phyloP scores from a whole-genome alignment of 53 echinoderm and acorn worm species.

The Stichopus horrens region DNA sequence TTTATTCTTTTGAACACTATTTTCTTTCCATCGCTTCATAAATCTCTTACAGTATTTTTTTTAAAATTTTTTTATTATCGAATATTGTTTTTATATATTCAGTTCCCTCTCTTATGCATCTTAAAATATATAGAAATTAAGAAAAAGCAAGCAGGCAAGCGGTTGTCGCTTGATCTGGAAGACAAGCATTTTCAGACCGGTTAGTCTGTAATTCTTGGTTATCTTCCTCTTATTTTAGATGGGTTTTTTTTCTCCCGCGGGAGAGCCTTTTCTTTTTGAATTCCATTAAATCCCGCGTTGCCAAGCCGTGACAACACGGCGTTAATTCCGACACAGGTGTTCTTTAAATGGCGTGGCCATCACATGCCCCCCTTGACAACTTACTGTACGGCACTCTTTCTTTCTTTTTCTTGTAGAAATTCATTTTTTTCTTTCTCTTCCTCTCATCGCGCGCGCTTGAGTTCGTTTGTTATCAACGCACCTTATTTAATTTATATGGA shows the following conservation, averaged over 20 bases:
- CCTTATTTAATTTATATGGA: constrained; percentile 41
- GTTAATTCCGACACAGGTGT: constrained; percentile 41
- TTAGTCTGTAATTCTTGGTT: no score
- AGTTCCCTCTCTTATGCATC: constrained; percentile 9
- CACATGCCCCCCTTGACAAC: background rate
- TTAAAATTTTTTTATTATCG: background rate
- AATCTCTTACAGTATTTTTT: constrained; percentile 1
- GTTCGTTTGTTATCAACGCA: background rate
- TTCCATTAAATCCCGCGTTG: constrained; percentile 15
- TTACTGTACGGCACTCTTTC: no score
- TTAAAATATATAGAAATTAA: background rate
- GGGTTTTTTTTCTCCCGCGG: background rate
- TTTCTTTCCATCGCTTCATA: constrained; percentile 15
- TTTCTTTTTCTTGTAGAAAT: no score
- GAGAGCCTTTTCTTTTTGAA: background rate
- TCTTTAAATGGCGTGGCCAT: constrained; percentile 13
- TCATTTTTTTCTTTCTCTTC: no score
- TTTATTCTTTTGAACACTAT: constrained; percentile 1
- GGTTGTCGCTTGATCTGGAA: no score
- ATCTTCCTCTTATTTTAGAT: no score
- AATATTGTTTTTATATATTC: constrained; percentile 5
- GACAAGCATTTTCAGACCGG: no score
- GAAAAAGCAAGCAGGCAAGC: no score
- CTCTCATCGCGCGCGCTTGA: background rate
- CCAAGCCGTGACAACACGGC: constrained; percentile 22